Evolutionary conservation across 2,888 invertebrate species (phyloP), one percentile per base, ranked within the genome.

Genomic region (Phasia obesa): DNA sequence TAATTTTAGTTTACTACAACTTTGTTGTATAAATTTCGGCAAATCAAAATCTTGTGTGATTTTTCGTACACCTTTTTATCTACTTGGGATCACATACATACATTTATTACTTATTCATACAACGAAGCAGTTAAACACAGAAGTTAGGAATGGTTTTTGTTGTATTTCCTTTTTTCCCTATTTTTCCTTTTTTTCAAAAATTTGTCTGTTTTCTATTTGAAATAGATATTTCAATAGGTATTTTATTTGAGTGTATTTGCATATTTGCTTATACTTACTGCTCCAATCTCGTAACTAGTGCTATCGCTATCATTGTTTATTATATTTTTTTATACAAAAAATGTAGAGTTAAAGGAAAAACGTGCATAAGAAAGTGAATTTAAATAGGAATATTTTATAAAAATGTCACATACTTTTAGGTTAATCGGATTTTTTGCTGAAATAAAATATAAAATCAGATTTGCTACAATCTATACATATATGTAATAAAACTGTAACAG

Each of bases 241-340:
- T 23, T 65, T 23, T 5, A 19, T 42, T 25, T n/a, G 27, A 19
- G 11, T 42, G 19, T 9, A 25, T 57, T 38, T 55, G 55, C 38
- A 9, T 23, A 17, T 67, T 67, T 67, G 51, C 38, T 21, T 3
- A 42, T 51, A 76, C 38, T 60, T 60, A 21, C 21, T 27, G 51
- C 67, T 67, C 59, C 35, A 76, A 67, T 67, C 19, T n/a, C 42
- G 49, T 44, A 76, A 59, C 38, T 67, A 51, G 59, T 27, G n/a
- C 21, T 31, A 38, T 42, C 21, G 44, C 27, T 60, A 42, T 21
- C 27, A 27, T 51, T 51, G 19, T 27, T 21, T 49, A 4, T 7
- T 35, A 49, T 11, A 35, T 55, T 19, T 4, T 13, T 35, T 60
- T 15, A 23, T 7, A 38, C 38, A 27, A 31, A 53, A 62, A 57